These are phyloP conservation scores for Alentia gelatinosa DNA, from an alignment of 2,888 invertebrate genomes.

Conservation along the genomic window DNA sequence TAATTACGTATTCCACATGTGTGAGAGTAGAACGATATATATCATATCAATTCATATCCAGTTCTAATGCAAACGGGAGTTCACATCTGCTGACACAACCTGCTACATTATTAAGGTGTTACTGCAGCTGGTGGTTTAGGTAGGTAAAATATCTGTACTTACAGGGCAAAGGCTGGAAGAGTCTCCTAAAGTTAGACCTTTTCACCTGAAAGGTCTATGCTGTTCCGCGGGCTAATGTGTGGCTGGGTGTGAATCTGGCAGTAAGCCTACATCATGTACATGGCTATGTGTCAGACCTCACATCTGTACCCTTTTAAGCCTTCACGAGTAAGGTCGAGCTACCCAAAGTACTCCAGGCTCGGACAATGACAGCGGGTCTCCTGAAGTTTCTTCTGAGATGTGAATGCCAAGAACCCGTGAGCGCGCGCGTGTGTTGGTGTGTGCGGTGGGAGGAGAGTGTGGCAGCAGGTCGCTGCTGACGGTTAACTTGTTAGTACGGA, in stretches of 20 bases:
- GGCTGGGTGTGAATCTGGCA: neutral
- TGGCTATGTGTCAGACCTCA: neutral
- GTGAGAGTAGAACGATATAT: no score
- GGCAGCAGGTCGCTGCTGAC: no score
- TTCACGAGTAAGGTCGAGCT: no score
- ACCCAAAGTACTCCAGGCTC: no score
- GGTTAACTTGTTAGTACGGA: no score
- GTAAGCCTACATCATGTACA: neutral
- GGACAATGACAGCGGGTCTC: neutral
- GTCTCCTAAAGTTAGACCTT: neutral
- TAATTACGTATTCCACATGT: no score
- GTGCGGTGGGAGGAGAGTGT: no score
- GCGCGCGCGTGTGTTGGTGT: no score
- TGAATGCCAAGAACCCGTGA: neutral
- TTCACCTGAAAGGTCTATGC: constrained; percentile 1
- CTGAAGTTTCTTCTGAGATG: neutral
- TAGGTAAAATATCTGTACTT: neutral
- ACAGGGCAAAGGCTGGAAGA: neutral
- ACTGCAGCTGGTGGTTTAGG: neutral
- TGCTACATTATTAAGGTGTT: neutral
- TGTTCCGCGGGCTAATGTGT: neutral
- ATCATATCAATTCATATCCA: no score
- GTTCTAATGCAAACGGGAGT: no score
- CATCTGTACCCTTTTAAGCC: no score
- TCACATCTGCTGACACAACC: no score